These are phyloP conservation scores for Pseudonaja textilis DNA, from an alignment of 2,113 vertebrate genomes.

Conservation along the genomic window DNA sequence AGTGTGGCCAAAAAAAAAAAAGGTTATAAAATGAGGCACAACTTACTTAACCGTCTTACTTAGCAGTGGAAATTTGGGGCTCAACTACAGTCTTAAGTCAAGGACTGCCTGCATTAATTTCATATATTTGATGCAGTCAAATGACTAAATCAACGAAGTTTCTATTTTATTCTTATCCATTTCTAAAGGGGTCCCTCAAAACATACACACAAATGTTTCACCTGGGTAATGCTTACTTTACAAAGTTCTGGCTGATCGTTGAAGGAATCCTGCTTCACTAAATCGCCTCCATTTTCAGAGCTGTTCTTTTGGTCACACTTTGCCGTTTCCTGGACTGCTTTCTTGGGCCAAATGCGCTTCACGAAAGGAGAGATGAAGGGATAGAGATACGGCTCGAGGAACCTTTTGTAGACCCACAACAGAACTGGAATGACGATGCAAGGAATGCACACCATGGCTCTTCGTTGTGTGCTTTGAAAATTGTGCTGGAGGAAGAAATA, in stretches of 20 bases:
- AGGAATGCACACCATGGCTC: constrained; percentile 93
- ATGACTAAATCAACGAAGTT: too few species aligned
- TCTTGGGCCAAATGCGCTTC: constrained; percentile 80
- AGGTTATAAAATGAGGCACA: background rate
- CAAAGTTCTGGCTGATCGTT: constrained; percentile 19
- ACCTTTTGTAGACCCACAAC: constrained; percentile 96
- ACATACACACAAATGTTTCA: background rate
- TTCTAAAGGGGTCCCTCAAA: background rate
- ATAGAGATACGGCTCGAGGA: constrained; percentile 90
- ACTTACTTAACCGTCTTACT: background rate
- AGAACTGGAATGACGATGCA: constrained; percentile 96
- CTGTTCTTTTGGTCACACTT: constrained; percentile 47
- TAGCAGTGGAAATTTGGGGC: background rate
- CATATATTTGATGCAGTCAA: too few species aligned
- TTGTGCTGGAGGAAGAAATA: background rate
- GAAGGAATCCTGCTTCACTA: fast-evolving
- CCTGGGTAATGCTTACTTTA: constrained; percentile 65
- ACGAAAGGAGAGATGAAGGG: constrained; percentile 85
- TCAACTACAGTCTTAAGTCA: background rate
- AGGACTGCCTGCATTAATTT: too few species aligned
- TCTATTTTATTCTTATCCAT: background rate
- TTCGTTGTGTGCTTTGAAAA: background rate
- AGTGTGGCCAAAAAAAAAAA: background rate
- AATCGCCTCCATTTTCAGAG: constrained; percentile 23
- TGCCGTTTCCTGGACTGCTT: constrained; percentile 63